Evolutionary conservation across 2,888 invertebrate species (phyloP).

Genomic region (Amphipoea oculea): DNA sequence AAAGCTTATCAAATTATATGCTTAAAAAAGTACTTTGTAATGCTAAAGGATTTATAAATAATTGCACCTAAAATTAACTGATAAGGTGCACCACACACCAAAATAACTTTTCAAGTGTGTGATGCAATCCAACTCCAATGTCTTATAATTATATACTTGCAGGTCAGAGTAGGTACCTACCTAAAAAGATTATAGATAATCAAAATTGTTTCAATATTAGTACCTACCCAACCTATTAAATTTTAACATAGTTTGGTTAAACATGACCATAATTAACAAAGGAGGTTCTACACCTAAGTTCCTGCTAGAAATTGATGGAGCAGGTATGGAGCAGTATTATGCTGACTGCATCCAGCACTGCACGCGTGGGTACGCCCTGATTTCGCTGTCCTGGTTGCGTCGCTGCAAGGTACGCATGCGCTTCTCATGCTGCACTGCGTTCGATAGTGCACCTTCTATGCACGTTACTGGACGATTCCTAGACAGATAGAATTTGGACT

Average conservation of each 20-base stretch:
- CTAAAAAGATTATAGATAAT: not conserved
- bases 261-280: not conserved
- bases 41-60: not conserved
- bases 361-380: conserved; percentile 81
- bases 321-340: conserved; percentile 6
- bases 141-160: not conserved
- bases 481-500: conserved; percentile 15
- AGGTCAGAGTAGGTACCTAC: not conserved
- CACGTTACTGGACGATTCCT: conserved; percentile 90
- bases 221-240: not conserved
- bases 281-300: not conserved
- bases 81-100: not conserved
- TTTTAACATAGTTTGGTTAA: not conserved
- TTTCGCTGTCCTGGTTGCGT: conserved; percentile 74
- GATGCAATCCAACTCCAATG: not conserved
- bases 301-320: no score
- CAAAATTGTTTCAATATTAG: not conserved
- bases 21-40: not conserved
- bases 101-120: not conserved
- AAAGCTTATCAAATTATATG: not conserved
- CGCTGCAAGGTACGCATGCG: conserved; percentile 79
- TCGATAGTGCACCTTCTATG: conserved; percentile 91
- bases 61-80: not conserved
- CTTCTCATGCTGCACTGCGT: conserved; percentile 89
- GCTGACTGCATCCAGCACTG: conserved; percentile 79